Percentiles rank a stretch among this genome's conserved stretches.
These are phyloP conservation scores for Threskiornis aethiopicus DNA, from an alignment of 2,797 vertebrate genomes.

Conservation along the genomic window DNA sequence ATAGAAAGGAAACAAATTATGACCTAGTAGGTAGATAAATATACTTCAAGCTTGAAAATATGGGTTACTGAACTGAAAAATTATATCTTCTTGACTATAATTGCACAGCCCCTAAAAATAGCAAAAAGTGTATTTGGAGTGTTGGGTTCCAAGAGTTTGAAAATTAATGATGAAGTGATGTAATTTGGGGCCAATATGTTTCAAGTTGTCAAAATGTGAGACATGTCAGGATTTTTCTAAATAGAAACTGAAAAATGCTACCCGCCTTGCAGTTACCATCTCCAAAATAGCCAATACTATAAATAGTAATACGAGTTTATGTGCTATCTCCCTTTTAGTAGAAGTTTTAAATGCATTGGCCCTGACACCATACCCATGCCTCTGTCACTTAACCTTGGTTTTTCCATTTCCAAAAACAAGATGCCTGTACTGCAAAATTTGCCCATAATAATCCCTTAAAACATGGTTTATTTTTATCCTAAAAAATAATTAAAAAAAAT, in stretches of 20 bases:
- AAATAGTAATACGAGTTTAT: neutral
- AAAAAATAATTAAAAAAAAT: neutral
- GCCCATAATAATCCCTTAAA: neutral
- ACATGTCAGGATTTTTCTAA: slow-evolving; percentile 1
- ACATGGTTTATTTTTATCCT: neutral
- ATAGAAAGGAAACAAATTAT: slow-evolving; percentile 9
- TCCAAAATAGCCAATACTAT: neutral
- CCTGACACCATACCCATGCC: neutral
- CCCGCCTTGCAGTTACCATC: neutral
- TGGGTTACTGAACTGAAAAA: slow-evolving; percentile 56
- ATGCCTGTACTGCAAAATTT: neutral
- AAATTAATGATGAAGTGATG: neutral
- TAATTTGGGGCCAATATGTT: neutral
- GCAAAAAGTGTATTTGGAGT: neutral
- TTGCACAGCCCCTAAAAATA: slow-evolving; percentile 25
- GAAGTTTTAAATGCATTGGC: neutral
- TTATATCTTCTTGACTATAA: slow-evolving; percentile 37
- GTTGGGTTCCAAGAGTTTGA: neutral
- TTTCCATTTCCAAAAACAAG: neutral
- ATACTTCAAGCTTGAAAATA: neutral
- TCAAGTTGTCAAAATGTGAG: slow-evolving; percentile 3
- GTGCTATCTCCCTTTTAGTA: neutral
- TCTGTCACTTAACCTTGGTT: neutral
- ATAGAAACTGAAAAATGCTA: neutral
- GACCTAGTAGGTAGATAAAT: neutral